Conservation (phyloP, 2,113 vertebrate species). For the Phyllostomus discolor region DNA sequence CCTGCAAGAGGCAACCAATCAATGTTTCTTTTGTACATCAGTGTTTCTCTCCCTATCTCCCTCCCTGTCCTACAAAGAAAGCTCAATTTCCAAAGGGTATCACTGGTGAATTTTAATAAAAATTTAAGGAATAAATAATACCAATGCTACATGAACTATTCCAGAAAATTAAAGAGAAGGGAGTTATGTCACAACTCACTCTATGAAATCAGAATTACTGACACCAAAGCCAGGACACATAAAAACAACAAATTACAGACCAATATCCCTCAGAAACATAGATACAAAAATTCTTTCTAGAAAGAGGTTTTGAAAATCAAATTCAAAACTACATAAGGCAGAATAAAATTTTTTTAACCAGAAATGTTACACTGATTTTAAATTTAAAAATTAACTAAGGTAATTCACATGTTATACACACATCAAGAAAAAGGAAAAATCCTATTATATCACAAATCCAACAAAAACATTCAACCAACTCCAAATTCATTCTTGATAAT, state of each 20-base stretch:
- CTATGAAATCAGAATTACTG: background rate
- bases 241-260: background rate
- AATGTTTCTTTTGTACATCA: no score
- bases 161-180: background rate
- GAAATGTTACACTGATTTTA: background rate
- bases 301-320: background rate
- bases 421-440: background rate
- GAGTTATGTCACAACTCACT: background rate
- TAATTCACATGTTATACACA: background rate
- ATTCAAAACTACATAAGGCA: background rate
- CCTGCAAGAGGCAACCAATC: no score
- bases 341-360: background rate
- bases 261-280: background rate
- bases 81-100: background rate
- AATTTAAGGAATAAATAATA: background rate
- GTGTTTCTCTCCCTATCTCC: background rate
- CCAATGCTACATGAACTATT: background rate
- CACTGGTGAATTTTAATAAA: background rate
- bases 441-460: background rate
- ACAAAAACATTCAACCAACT: background rate
- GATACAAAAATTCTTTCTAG: background rate
- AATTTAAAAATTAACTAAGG: background rate
- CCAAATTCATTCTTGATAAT: background rate
- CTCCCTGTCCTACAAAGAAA: background rate
- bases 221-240: background rate